phyloP scores from a whole-genome alignment of 1,140 invertebrate species.

The Chrysoperla carnea region DNA sequence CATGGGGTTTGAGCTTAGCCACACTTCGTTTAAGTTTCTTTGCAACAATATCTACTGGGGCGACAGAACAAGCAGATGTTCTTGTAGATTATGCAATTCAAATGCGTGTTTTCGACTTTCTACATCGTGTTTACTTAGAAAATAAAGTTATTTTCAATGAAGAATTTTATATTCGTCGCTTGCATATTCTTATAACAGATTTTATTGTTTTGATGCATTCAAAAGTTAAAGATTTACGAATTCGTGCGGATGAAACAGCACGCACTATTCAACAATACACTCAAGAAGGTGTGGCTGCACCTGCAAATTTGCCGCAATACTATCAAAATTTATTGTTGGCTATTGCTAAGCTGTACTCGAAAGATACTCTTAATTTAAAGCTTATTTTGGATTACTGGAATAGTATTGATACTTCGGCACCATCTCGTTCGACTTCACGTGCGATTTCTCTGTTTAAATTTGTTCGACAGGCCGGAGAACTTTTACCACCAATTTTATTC shows the following conservation, averaged over 20 bases:
- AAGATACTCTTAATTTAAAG: conserved; percentile 53
- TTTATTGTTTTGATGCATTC: conserved; percentile 87
- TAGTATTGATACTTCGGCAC: conserved; percentile 33
- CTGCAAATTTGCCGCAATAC: conserved; percentile 51
- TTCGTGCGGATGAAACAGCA: conserved; percentile 75
- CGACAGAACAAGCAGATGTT: conserved; percentile 55
- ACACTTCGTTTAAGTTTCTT: conserved; percentile 47
- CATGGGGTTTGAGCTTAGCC: conserved; percentile 62
- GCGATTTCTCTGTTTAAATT: conserved; percentile 80
- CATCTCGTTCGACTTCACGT: conserved; percentile 27
- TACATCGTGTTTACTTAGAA: conserved; percentile 53
- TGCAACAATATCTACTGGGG: conserved; percentile 13
- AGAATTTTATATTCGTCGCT: conserved; percentile 66
- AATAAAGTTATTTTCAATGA: conserved; percentile 50
- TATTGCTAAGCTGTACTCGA: conserved; percentile 58
- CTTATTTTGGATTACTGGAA: conserved; percentile 72
- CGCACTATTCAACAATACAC: conserved; percentile 63
- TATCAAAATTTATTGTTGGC: conserved; percentile 70
- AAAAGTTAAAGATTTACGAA: conserved; percentile 69
- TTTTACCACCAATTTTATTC: conserved; percentile 69
- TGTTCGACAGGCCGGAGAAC: conserved; percentile 69
- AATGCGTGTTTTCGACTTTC: conserved; percentile 63
- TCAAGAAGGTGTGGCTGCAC: conserved; percentile 66
- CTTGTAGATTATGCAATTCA: conserved; percentile 59
- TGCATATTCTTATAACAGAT: conserved; percentile 78